These are phyloP conservation scores for Pilophorus perplexus DNA, from an alignment of 2,888 invertebrate species.

Conservation along the genomic window DNA sequence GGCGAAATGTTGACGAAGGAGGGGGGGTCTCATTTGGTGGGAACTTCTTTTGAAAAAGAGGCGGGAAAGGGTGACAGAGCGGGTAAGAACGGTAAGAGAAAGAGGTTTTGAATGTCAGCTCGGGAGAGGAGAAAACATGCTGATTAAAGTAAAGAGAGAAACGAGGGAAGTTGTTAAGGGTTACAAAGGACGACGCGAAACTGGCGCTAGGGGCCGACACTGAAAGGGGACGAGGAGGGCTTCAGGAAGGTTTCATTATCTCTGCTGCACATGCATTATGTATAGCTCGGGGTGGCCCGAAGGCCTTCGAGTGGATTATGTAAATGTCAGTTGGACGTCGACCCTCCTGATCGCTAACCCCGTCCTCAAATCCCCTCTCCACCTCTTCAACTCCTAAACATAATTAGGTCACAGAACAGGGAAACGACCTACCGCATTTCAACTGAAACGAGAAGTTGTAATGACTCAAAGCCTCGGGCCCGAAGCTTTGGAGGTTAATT, in stretches of 20 bases:
- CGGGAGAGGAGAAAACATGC: conserved; percentile 31
- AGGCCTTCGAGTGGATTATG: conserved; percentile 40
- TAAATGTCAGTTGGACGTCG: conserved; percentile 30
- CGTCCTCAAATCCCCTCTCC: background rate
- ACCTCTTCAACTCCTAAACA: conserved; percentile 29
- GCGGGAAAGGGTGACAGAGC: background rate
- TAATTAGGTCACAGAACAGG: conserved; percentile 34
- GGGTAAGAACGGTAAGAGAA: conserved; percentile 5
- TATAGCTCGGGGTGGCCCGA: conserved; percentile 34
- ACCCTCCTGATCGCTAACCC: conserved; percentile 27
- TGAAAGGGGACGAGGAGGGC: background rate
- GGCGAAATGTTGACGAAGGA: background rate
- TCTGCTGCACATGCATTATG: conserved; percentile 39
- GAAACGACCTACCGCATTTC: conserved; percentile 35
- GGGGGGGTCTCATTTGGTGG: conserved; percentile 13
- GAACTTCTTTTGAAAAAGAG: conserved; percentile 21
- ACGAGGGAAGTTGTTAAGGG: conserved; percentile 33
- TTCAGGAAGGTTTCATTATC: conserved; percentile 34
- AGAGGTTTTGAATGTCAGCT: conserved; percentile 32
- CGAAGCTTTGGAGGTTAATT: background rate
- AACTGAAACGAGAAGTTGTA: conserved; percentile 33
- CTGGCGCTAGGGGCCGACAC: no score
- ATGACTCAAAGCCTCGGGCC: conserved; percentile 31
- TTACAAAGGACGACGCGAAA: no score
- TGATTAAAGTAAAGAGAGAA: conserved; percentile 33